phyloP scores from a whole-genome alignment of 2,888 invertebrate genomes.

The Muschampia plurimacula region DNA sequence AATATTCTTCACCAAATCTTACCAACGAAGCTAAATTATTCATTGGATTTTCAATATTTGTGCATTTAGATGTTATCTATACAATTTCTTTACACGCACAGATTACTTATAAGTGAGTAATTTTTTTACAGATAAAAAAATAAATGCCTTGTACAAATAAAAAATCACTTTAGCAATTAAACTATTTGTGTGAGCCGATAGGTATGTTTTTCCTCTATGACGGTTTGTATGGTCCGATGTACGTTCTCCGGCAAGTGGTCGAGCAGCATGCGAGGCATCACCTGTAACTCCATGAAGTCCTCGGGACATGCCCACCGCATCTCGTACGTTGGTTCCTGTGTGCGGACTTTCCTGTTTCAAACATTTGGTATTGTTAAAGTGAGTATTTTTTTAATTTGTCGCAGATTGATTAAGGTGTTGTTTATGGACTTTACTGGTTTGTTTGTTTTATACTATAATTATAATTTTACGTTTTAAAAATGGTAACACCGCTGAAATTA shows the following conservation, averaged over 20 bases:
- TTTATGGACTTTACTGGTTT: too few species aligned
- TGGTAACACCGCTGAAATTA: too few species aligned
- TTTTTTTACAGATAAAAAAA: constrained; percentile 9
- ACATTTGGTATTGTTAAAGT: neutral
- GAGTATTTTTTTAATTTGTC: neutral
- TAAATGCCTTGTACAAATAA: constrained; percentile 9
- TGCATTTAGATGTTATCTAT: neutral
- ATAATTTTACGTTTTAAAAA: too few species aligned
- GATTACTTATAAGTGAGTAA: neutral
- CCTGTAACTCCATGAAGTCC: constrained; percentile 90
- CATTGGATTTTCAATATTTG: neutral
- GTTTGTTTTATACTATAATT: too few species aligned
- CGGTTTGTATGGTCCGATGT: constrained; percentile 88
- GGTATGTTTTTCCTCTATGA: constrained; percentile 83
- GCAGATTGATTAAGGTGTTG: too few species aligned
- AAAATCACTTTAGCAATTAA: constrained; percentile 35
- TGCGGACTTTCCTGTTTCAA: constrained; percentile 85
- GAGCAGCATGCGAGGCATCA: constrained; percentile 92
- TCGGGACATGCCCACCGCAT: constrained; percentile 93
- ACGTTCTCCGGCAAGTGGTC: constrained; percentile 95
- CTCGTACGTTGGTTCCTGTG: constrained; percentile 88
- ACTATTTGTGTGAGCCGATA: constrained; percentile 74
- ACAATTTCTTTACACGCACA: too few species aligned
- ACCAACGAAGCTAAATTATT: neutral
- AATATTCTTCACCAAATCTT: neutral